Percentiles rank a stretch among this genome's conserved stretches.
These are phyloP conservation scores for Porites rus DNA, from an alignment of 92 coral and sea anemone genomes.

Conservation along the genomic window DNA sequence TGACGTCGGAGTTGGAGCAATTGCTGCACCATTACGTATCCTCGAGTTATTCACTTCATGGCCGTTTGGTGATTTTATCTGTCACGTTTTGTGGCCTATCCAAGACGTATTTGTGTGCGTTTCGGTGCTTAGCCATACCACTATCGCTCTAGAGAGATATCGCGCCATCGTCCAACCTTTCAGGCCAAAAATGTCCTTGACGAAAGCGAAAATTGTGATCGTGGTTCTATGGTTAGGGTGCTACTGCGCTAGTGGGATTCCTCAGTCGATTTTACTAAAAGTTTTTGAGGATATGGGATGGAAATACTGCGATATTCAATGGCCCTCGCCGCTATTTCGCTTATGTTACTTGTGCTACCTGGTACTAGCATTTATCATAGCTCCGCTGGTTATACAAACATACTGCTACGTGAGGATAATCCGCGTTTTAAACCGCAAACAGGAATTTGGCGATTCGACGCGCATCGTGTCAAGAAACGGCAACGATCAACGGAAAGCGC, in stretches of 20 bases:
- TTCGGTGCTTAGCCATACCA: conserved; percentile 77
- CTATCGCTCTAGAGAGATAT: conserved; percentile 79
- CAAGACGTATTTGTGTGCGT: conserved; percentile 85
- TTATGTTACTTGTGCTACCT: conserved; percentile 63
- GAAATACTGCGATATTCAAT: conserved; percentile 44
- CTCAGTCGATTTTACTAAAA: conserved; percentile 48
- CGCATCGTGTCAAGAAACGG: conserved; percentile 37
- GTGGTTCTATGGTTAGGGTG: conserved; percentile 70
- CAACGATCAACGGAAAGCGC: conserved; percentile 37
- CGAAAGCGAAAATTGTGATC: conserved; percentile 66
- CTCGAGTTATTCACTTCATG: conserved; percentile 47
- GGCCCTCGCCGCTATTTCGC: conserved; percentile 60
- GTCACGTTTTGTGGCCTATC: conserved; percentile 66
- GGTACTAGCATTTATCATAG: conserved; percentile 59
- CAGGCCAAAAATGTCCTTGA: conserved; percentile 62
- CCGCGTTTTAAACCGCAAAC: conserved; percentile 58
- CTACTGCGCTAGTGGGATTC: conserved; percentile 75
- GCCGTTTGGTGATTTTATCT: conserved; percentile 65
- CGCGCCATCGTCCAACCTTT: conserved; percentile 81
- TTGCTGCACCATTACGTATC: conserved; percentile 61
- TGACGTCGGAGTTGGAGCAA: conserved; percentile 55
- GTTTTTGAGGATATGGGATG: conserved; percentile 7
- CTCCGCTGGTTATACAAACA: conserved; percentile 74
- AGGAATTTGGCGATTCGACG: conserved; percentile 42
- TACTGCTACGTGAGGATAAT: conserved; percentile 67